Base-by-base conservation (phyloP, 2,113 vertebrate genomes). In the Campylomormyrus numenius region DNA sequence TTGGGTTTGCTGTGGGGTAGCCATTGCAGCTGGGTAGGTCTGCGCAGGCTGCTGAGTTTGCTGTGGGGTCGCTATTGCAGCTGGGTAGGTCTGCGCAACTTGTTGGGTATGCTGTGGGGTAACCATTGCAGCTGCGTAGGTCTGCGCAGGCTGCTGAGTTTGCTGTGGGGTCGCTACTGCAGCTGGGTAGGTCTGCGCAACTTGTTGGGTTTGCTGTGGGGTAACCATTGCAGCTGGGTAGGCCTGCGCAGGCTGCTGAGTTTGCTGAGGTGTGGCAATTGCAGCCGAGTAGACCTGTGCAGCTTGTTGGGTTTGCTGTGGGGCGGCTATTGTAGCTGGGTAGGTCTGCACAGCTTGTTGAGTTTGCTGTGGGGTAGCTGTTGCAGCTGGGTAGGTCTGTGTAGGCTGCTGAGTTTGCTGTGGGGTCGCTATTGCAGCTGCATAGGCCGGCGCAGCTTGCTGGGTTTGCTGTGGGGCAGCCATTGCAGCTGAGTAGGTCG, bases 1-100 rank as follows among this genome's bases (percentile, higher is more conserved):
- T 70, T 94, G 97, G 90, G 94, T 96, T 42, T 94, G 92, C 48
- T 92, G 89, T 5, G 85, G 93, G 70, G 95, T 46, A 24, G 89
- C 88, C 86, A 90, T 89, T 0, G 94, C 0, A 0, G 95, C 89
- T 0, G 93, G 85, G 0, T 91, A 85, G 84, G 84, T 85, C 45
- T 49, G 84, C 9, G 1, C 84, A 85, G 84, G 0, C 3, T 45
- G 84, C 0, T 48, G 84, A 3, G 7, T 39, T 77, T 77, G 70
- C 35, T 31, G 27, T 17, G 70, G 70, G 15, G 45, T n/a, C 0
- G 45, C 7, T 0, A 48, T n/a, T 77, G 88, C 88, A 77, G 88
- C 11, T 49, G 88, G n/a, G 46, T 35, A 49, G 11, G 66, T 17
- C 49, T 91, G 92, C 48, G 48, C 52, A 50, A 90, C 2, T 3